A percentile compares a stretch with the other conserved stretches of the same genome.
These are phyloP conservation scores for Myotis findleyi DNA, from an alignment of 2,797 vertebrate genomes.

Conservation along the genomic window DNA sequence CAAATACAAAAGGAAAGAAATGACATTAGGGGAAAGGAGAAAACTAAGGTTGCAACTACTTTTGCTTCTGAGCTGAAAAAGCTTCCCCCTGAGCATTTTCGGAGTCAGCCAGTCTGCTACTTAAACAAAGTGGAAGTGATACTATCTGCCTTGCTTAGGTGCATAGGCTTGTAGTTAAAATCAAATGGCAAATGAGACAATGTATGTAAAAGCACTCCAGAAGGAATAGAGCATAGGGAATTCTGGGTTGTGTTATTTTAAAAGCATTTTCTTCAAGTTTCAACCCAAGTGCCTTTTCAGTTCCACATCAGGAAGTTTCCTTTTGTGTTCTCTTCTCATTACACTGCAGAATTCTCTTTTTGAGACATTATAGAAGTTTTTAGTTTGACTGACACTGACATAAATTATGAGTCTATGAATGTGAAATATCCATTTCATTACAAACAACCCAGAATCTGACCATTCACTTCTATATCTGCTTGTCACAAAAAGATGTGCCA, in stretches of 20 bases:
- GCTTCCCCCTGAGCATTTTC: neutral
- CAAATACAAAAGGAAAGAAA: neutral
- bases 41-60: neutral
- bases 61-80: conserved; percentile 17
- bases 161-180: conserved; percentile 1
- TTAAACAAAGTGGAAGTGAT: neutral
- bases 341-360: conserved; percentile 14
- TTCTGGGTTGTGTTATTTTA: conserved; percentile 16
- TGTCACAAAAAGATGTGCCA: neutral
- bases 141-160: neutral
- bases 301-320: neutral
- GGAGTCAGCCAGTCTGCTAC: neutral
- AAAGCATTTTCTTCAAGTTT: conserved; percentile 43
- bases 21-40: neutral
- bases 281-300: neutral
- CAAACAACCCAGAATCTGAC: conserved; percentile 10
- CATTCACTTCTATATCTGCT: conserved; percentile 7
- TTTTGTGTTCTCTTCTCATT: conserved; percentile 9
- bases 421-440: conserved; percentile 44
- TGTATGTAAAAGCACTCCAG: neutral
- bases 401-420: conserved; percentile 39
- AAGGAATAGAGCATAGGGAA: conserved; percentile 26
- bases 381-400: conserved; percentile 20
- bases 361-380: neutral
- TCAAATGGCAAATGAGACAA: neutral